Conservation (phyloP, 2,888 invertebrate species). For the Blera fallax region DNA sequence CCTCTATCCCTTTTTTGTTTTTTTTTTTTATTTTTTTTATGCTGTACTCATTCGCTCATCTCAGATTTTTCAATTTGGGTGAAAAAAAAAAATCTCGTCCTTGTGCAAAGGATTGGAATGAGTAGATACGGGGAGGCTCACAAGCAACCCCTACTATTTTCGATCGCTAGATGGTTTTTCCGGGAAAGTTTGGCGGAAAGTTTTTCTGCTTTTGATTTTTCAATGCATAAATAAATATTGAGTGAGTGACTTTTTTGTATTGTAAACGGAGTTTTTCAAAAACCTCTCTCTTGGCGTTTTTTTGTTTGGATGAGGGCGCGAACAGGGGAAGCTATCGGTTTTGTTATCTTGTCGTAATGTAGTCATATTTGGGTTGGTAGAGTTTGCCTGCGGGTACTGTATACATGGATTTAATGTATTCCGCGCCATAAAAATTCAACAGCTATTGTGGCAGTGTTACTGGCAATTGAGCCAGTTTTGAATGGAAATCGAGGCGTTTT, state of each 20-base stretch:
- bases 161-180: slow-evolving; percentile 54
- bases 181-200: slow-evolving; percentile 58
- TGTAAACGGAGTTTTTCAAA: slow-evolving; percentile 35
- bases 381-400: slow-evolving; percentile 27
- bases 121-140: slow-evolving; percentile 3
- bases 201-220: slow-evolving; percentile 70
- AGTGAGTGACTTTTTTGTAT: slow-evolving; percentile 62
- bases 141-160: slow-evolving; percentile 25
- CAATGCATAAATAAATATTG: slow-evolving; percentile 73
- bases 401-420: slow-evolving; percentile 48
- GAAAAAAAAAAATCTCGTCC: slow-evolving; percentile 43
- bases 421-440: slow-evolving; percentile 53
- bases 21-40: slow-evolving; percentile 7
- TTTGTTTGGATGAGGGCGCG: slow-evolving; percentile 1
- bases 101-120: slow-evolving; percentile 11
- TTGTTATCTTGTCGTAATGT: slow-evolving; percentile 63
- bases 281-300: neutral
- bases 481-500: slow-evolving; percentile 58
- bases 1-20: neutral
- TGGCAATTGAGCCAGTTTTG: slow-evolving; percentile 46
- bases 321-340: slow-evolving; percentile 33
- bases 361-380: slow-evolving; percentile 51
- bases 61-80: slow-evolving; percentile 64
- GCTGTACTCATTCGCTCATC: slow-evolving; percentile 32
- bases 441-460: slow-evolving; percentile 43